These are phyloP conservation scores for Leucoptera coffeella DNA, from an alignment of 2,888 invertebrate genomes.

Conservation along the genomic window DNA sequence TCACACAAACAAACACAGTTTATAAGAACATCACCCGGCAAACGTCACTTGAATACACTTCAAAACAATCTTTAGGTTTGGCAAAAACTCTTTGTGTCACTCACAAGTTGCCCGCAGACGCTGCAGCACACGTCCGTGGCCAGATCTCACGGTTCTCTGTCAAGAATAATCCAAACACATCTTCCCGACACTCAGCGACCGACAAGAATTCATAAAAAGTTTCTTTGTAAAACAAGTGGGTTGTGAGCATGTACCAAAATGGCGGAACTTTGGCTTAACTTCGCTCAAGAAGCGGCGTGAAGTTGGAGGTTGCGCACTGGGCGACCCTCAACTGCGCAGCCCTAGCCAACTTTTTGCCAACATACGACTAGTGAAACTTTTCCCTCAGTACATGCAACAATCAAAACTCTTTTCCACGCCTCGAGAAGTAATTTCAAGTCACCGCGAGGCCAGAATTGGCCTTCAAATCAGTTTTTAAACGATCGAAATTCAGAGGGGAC, in stretches of 20 bases:
- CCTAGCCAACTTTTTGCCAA: slow-evolving; percentile 39
- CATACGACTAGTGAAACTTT: slow-evolving; percentile 28
- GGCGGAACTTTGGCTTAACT: slow-evolving; percentile 56
- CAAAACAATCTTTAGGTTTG: slow-evolving; percentile 41
- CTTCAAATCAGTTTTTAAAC: not conserved
- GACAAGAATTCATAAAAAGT: slow-evolving; percentile 57
- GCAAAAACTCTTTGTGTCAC: slow-evolving; percentile 25
- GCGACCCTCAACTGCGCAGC: slow-evolving; percentile 28
- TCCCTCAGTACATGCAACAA: slow-evolving; percentile 12
- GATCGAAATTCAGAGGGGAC: slow-evolving; percentile 22
- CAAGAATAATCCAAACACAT: slow-evolving; percentile 50
- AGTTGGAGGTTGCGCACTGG: slow-evolving; percentile 48
- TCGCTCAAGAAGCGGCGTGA: slow-evolving; percentile 52
- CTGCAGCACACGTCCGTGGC: slow-evolving; percentile 1
- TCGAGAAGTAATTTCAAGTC: slow-evolving; percentile 21
- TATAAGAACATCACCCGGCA: slow-evolving; percentile 33
- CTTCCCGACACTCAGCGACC: slow-evolving; percentile 53
- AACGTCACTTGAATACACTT: slow-evolving; percentile 38
- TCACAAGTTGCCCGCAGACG: slow-evolving; percentile 13
- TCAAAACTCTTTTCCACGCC: slow-evolving; percentile 11
- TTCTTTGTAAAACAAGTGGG: slow-evolving; percentile 57
- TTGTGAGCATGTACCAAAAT: slow-evolving; percentile 57
- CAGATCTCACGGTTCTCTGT: slow-evolving; percentile 2
- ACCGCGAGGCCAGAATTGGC: slow-evolving; percentile 8
- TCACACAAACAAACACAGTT: slow-evolving; percentile 47